A percentile compares a stretch with the other conserved stretches of the same genome.
phyloP scores from a whole-genome alignment of 2,888 invertebrate genomes.

The Dione vanillae region DNA sequence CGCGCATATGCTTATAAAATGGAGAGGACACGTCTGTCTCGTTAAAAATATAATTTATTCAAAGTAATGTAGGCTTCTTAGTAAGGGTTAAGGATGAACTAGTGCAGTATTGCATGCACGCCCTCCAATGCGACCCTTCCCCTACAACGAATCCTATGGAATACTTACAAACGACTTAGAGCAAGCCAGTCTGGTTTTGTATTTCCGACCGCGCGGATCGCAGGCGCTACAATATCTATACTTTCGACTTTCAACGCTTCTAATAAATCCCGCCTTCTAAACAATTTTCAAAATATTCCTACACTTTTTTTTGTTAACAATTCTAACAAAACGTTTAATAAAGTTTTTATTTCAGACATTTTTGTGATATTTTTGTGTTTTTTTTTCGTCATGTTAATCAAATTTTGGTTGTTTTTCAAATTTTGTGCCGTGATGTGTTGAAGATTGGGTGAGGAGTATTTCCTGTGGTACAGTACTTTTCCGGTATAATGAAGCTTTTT shows the following conservation, averaged over 20 bases:
- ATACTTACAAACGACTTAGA: conserved; percentile 78
- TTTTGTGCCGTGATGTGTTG: conserved; percentile 52
- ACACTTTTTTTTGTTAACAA: conserved; percentile 45
- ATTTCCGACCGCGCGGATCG: conserved; percentile 77
- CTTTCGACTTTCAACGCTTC: conserved; percentile 64
- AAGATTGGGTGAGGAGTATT: conserved; percentile 56
- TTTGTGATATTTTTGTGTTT: conserved; percentile 59
- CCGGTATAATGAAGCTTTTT: conserved; percentile 72
- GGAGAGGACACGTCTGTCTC: conserved; percentile 18
- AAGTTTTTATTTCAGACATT: conserved; percentile 68
- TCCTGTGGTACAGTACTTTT: conserved; percentile 54
- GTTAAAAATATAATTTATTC: conserved; percentile 32
- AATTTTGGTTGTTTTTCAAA: conserved; percentile 57
- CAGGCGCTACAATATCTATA: conserved; percentile 63
- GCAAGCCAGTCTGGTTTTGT: conserved; percentile 82
- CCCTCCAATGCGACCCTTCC: conserved; percentile 82
- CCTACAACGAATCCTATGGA: conserved; percentile 81
- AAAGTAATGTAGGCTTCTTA: conserved; percentile 50
- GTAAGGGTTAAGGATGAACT: conserved; percentile 78
- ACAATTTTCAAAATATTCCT: conserved; percentile 48
- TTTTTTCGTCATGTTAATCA: conserved; percentile 54
- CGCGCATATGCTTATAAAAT: conserved; percentile 11
- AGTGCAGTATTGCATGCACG: conserved; percentile 80
- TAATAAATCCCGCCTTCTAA: conserved; percentile 45
- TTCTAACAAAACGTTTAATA: conserved; percentile 55